Conservation (phyloP, 2,113 vertebrate genomes). For the Agapornis roseicollis region DNA sequence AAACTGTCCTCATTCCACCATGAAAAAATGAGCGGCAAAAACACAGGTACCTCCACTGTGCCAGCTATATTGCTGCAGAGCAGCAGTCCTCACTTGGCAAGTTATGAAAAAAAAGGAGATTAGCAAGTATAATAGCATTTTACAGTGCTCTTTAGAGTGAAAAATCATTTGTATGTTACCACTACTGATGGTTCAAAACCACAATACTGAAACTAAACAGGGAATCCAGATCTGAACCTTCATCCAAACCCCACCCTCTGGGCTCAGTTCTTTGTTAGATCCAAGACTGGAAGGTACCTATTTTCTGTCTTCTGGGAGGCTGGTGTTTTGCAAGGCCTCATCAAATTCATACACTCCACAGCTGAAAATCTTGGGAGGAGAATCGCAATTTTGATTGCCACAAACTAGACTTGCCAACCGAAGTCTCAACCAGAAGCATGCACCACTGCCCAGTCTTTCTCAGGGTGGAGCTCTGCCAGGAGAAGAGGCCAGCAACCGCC, state of each 20-base stretch:
- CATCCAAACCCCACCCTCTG: constrained; percentile 54
- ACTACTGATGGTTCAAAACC: constrained; percentile 49
- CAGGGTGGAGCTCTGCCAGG: neutral
- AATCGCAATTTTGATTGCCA: neutral
- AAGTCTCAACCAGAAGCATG: neutral
- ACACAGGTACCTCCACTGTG: neutral
- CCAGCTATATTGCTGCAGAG: neutral
- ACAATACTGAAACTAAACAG: constrained; percentile 54
- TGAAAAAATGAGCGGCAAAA: constrained; percentile 31
- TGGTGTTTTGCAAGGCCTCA: constrained; percentile 9
- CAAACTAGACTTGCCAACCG: constrained; percentile 10
- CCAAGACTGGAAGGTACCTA: constrained; percentile 62
- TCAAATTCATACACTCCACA: constrained; percentile 13
- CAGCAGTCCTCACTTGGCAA: constrained; percentile 32
- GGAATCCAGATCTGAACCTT: constrained; percentile 37
- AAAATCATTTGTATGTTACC: constrained; percentile 55
- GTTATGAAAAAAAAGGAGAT: constrained; percentile 61
- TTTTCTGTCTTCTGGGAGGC: constrained; percentile 47
- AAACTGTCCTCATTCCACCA: constrained; percentile 18
- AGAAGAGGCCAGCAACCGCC: neutral
- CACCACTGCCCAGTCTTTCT: neutral
- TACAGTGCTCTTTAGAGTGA: constrained; percentile 31
- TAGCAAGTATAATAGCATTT: constrained; percentile 59
- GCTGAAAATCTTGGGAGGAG: constrained; percentile 8
- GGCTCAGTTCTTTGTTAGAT: constrained; percentile 29